Evolutionary conservation across 2,113 vertebrate genomes (phyloP), one percentile per base, ranked within the genome.

Genomic region (Odocoileus virginianus): DNA sequence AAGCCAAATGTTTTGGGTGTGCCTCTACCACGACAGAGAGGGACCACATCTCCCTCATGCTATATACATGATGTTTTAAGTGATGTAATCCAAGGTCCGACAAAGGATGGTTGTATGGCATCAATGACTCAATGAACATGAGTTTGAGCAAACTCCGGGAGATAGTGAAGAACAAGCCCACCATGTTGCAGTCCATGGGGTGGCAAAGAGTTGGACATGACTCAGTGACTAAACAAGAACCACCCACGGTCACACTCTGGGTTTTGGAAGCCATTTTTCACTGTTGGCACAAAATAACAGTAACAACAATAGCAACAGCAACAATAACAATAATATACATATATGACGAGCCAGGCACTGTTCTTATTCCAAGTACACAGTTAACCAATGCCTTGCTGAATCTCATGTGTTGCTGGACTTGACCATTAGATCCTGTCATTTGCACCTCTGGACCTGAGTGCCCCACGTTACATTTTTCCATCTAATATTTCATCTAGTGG

Each of bases 401-500:
- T 25, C 17, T 91, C 19, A 5, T 36, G 9, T 5, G 43, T 6
- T 47, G 19, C 88, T 23, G 5, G 52, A 67, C 55, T 33, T 47
- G 1, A 13, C n/a, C 67, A 17, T 30, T 12, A 30, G 54, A 36
- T 21, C 36, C n/a, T 25, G 25, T 50, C 17, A 21, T 64, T 60
- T 30, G 47, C 67, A 43, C 57, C 57, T 78, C 54, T 27, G 6
- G 16, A 74, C 28, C 60, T 15, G 15, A 58, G 76, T 10, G 23
- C 25, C 27, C 0, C 5, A 4, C 0, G 3, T 36, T 43, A 10
- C 0, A 0, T 11, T 36, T 61, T 61, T 54, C 36, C 25, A 28
- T 10, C 76, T 47, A n/a, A 33, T 17, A n/a, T 43, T 61, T 83
- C 58, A 47, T 25, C 57, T 43, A 10, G 19, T 2, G 10, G 16